These are phyloP conservation scores for Lepidonotus clava DNA, from an alignment of 2,888 invertebrate species.

Conservation along the genomic window DNA sequence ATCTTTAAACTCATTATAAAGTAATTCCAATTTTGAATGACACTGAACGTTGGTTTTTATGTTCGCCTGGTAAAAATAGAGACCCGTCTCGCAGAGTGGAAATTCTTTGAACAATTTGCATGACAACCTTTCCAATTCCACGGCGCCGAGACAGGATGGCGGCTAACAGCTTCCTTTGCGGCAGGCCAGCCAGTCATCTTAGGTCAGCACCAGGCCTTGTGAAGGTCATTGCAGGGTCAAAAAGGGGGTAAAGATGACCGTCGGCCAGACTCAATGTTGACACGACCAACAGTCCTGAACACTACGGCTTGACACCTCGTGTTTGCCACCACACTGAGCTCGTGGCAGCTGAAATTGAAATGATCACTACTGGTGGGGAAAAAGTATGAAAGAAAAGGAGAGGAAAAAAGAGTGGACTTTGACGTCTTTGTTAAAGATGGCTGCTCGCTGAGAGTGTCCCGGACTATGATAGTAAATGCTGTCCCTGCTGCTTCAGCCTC, in stretches of 20 bases:
- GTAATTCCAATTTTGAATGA: conserved; percentile 12
- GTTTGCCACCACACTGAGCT: background rate
- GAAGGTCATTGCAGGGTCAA: conserved; percentile 13
- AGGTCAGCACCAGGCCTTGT: background rate
- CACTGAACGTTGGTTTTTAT: background rate
- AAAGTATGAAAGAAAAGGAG: no score
- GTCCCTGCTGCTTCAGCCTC: no score
- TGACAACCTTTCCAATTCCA: background rate
- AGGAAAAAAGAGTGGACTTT: no score
- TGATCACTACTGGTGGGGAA: no score
- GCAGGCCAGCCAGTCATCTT: background rate
- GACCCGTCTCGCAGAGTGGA: background rate
- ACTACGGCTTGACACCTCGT: conserved; percentile 19
- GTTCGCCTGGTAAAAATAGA: background rate
- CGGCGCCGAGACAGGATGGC: background rate
- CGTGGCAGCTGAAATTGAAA: background rate
- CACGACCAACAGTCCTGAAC: background rate
- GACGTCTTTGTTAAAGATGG: no score
- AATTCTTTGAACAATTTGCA: conserved; percentile 27
- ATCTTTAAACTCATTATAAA: background rate
- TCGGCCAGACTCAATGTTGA: background rate
- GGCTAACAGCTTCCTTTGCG: background rate
- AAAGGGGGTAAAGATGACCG: background rate
- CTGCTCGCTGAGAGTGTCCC: no score
- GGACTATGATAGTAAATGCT: no score